Conservation (phyloP, 1,140 invertebrate species). For the Trichonephila clavipes region DNA sequence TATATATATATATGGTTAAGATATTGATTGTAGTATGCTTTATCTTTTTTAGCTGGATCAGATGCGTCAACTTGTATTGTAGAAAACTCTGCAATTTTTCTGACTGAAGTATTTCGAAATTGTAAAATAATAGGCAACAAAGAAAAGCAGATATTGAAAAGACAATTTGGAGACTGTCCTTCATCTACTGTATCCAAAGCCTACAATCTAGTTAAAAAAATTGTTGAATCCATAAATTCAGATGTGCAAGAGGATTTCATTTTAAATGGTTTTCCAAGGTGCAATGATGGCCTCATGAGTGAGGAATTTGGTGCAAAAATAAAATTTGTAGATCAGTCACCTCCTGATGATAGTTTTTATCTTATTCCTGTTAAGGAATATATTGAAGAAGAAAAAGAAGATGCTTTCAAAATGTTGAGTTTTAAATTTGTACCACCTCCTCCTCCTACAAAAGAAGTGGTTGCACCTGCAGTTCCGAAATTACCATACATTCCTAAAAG, state of each 20-base stretch:
- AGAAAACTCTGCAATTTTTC: slow-evolving; percentile 85
- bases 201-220: slow-evolving; percentile 79
- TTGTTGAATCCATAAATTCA: slow-evolving; percentile 71
- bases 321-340: slow-evolving; percentile 62
- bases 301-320: slow-evolving; percentile 79
- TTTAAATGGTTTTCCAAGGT: slow-evolving; percentile 33
- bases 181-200: slow-evolving; percentile 78
- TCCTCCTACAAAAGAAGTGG: not conserved
- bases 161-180: slow-evolving; percentile 52
- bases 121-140: slow-evolving; percentile 83
- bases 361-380: slow-evolving; percentile 43
- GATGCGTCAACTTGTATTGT: slow-evolving; percentile 83
- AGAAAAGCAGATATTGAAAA: slow-evolving; percentile 76
- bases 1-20: not conserved
- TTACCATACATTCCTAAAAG: not conserved
- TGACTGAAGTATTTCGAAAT: slow-evolving; percentile 85
- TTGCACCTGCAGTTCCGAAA: not conserved
- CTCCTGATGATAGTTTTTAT: slow-evolving; percentile 57
- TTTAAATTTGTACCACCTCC: slow-evolving; percentile 62
- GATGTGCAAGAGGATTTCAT: slow-evolving; percentile 27
- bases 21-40: not conserved
- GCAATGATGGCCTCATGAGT: not conserved
- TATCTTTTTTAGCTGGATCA: slow-evolving; percentile 78
- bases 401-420: slow-evolving; percentile 45
- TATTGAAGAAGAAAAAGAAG: not conserved